These are phyloP conservation scores for Chelon auratus DNA, from an alignment of 2,797 vertebrate genomes.

Conservation along the genomic window DNA sequence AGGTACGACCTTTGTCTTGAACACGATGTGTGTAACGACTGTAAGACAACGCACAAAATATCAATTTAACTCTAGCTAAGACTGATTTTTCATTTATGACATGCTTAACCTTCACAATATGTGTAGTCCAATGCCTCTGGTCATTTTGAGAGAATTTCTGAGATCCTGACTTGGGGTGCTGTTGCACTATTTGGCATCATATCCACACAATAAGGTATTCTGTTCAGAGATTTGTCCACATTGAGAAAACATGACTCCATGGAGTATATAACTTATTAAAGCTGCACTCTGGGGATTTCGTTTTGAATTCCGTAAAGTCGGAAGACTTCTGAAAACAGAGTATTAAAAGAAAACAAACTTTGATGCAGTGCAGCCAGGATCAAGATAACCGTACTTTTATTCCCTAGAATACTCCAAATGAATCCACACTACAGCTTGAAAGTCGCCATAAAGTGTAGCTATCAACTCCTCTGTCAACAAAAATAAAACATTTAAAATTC, in stretches of 20 bases:
- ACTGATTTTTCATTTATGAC: too few relatives aligned
- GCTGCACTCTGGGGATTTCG: neutral
- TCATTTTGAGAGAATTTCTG: neutral
- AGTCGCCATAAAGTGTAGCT: slow-evolving; percentile 12
- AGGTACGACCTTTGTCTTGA: slow-evolving; percentile 80
- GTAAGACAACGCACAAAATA: slow-evolving; percentile 40
- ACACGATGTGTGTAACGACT: slow-evolving; percentile 82
- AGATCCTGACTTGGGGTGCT: neutral
- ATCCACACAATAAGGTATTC: neutral
- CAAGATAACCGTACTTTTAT: neutral
- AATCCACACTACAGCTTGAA: slow-evolving; percentile 8
- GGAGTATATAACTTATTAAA: slow-evolving; percentile 4
- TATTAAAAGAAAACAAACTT: neutral
- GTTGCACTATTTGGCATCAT: neutral
- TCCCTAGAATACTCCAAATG: too few relatives aligned
- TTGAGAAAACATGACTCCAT: neutral
- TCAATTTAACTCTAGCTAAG: fast-evolving
- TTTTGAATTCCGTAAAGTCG: neutral
- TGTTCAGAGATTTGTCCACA: neutral
- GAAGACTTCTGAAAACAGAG: neutral
- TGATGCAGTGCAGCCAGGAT: neutral
- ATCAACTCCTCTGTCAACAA: slow-evolving; percentile 20
- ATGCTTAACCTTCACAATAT: too few relatives aligned
- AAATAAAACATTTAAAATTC: slow-evolving; percentile 24
- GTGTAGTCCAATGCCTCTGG: neutral